Evolutionary conservation across 1,140 invertebrate genomes (phyloP).

Genomic region (Drosophila eugracilis): DNA sequence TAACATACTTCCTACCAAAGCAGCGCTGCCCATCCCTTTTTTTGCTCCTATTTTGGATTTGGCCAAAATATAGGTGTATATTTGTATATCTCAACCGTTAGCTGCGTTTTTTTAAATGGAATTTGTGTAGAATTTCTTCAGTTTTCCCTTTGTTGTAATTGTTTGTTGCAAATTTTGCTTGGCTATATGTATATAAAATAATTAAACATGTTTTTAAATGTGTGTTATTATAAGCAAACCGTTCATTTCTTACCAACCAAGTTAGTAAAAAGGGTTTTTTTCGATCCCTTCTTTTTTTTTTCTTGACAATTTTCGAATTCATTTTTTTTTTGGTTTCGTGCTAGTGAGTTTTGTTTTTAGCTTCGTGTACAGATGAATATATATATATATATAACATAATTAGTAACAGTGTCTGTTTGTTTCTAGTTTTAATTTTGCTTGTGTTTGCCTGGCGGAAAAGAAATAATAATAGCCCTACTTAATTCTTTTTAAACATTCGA

Average conservation of each 20-base stretch:
- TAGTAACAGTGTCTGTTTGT: constrained; percentile 29
- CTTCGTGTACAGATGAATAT: constrained; percentile 24
- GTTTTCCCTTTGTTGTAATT: constrained; percentile 51
- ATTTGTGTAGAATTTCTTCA: constrained; percentile 38
- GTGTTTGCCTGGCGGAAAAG: constrained; percentile 17
- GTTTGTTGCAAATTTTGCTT: constrained; percentile 44
- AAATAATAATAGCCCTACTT: constrained; percentile 30
- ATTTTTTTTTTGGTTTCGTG: constrained; percentile 29
- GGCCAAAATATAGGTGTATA: constrained; percentile 10
- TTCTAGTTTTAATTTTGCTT: constrained; percentile 24
- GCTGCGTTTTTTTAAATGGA: constrained; percentile 43
- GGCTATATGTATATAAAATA: constrained; percentile 15
- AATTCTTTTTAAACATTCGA: constrained; percentile 62
- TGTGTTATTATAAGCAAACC: constrained; percentile 77
- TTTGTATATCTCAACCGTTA: constrained; percentile 17
- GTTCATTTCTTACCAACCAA: constrained; percentile 77
- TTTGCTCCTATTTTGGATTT: constrained; percentile 25
- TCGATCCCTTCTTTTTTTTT: background rate
- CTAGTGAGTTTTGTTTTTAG: constrained; percentile 17
- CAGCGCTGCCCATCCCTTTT: constrained; percentile 62
- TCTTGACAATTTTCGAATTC: constrained; percentile 40
- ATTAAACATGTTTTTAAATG: constrained; percentile 17
- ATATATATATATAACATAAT: constrained; percentile 44
- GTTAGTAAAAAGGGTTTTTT: constrained; percentile 58
- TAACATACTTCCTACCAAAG: constrained; percentile 80